Base-by-base conservation (phyloP, 2,113 vertebrate genomes). In the Girardinichthys multiradiatus region DNA sequence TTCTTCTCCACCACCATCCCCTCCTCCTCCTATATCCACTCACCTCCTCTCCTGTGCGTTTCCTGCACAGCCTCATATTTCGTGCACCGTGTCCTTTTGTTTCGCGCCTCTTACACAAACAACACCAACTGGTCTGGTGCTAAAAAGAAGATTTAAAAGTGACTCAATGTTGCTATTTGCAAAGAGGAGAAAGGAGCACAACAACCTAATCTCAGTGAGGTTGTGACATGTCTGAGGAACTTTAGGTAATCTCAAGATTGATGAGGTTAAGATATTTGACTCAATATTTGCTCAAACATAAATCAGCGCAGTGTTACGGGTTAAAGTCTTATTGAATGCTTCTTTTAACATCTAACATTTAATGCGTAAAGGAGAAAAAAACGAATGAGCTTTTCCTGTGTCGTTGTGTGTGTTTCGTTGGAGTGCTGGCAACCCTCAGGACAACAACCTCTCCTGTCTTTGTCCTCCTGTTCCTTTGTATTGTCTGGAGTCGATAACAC, bases 401-500 rank as follows among this genome's bases (percentile, higher is more conserved):
- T 26, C 39, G 29, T 58, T 62, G 68, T 67, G 61, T 66, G 70
- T 54, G 64, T 69, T 59, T 75, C 69, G 37, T 62, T 57, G 80
- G 59, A 70, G 75, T 48, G 75, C 59, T 59, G 70, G 68, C 74
- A 71, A 70, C 76, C 78, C 79, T 80, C 57, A 81, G 87, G 87
- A 88, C 72, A 73, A 84, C 81, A 84, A 88, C 91, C 92, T 91
- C 90, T 87, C 89, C 81, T 85, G 83, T 87, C 85, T 92, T 91
- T 94, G 92, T 92, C 86, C 83, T 90, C 62, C 79, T 79, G 87
- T 92, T 93, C 91, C 89, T 91, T 70, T 86, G 90, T 85, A 92
- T 93, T 93, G 92, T 93, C 90, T 92, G 71, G 30, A 58, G 70
- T 74, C 77, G 91, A 93, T 89, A 93, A 91, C 90, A 90, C 83